Base-by-base conservation (phyloP, 2,113 vertebrate species). In the Pseudopipra pipra region DNA sequence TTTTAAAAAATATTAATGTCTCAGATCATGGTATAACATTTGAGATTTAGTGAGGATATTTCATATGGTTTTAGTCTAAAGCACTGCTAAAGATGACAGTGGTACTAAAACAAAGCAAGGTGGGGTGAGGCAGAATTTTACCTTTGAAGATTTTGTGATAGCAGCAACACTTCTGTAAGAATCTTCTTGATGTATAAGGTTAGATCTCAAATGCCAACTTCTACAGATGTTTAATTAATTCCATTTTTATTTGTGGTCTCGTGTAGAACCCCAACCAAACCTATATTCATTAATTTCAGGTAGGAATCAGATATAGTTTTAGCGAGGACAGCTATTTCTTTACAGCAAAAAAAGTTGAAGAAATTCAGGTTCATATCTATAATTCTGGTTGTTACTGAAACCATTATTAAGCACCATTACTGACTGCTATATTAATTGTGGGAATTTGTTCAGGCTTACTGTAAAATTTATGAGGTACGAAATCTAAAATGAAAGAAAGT, bases 141-240 rank as follows among this genome's bases (percentile, higher is more conserved):
- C 11, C 4, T 94, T 52, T 71, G 18, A 87, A 92, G 93, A 68
- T 85, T 95, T 95, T 79, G 24, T 93, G 93, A 75, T 79, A 83
- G 74, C n/a, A 76, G n/a, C 39, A 61, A 27, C 43, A 76, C 8
- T 47, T 59, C 16, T 56, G 3, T 27, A 6, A 59, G 4, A 85
- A 54, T 71, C 17, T 52, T 82, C 30, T 77, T 68, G 35, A 51
- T 47, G 9, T 27, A 22, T 63, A 43, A 39, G 12, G 2, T 47
- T 70, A 73, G 6, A 41, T 27, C 30, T 77, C 44, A 77, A 70
- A 73, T 49, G 16, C 5, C 13, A 77, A 5, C 14, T 90, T 62
- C 67, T 74, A 68, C n/a, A 71, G 43, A 31, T 33, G 3, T 85
- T 85, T 62, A 39, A 89, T 43, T 72, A 51, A 44, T 61, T 37